Base-by-base conservation (phyloP, 2,888 invertebrate genomes). In the Meghimatium bilineatum region DNA sequence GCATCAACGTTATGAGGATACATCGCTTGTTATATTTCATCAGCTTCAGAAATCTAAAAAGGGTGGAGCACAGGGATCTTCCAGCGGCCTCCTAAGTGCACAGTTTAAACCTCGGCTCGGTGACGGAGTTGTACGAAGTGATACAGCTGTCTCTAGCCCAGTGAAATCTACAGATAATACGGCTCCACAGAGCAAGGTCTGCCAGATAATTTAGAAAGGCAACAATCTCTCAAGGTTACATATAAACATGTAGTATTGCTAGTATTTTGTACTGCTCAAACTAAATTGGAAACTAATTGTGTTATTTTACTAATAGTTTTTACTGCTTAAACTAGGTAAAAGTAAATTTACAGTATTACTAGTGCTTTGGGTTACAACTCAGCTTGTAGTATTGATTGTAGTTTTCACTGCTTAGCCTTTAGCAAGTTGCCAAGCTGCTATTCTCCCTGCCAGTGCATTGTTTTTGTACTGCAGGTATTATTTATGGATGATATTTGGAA, bases 1-100 rank as follows among this genome's bases (percentile, higher is more conserved):
- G 23, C 91, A 92, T 87, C 92, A 90, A 77, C 89, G 93, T 52
- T 93, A 92, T 87, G 91, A 92, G 85, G 93, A 93, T 87, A 90
- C 91, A 10, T 89, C 93, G 17, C 88, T 89, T 29, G 88, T 91
- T 56, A 91, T 93, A 82, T 93, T 93, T 87, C 89, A 91, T 72
- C 91, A 91, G 82, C 89, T 91, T 52, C 91, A 91, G 82, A 89
- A 90, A 67, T 66, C 75, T 0, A 72, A 52, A 49, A 75, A 75
- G 36, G 66, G 75, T 32, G 76, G 66, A 17, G 17, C 66, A 29
- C 49, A 52, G 2, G 76, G 49, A 34, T n/a, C 66, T 26, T 66
- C 67, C 6, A 32, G 52, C 32, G 76, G 75, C 2, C 44, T 75
- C 6, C 49, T 10, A 20, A 34, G n/a, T 12, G 60, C 36, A n/a